Conservation (phyloP, 2,113 vertebrate species). For the Meleagris gallopavo region DNA sequence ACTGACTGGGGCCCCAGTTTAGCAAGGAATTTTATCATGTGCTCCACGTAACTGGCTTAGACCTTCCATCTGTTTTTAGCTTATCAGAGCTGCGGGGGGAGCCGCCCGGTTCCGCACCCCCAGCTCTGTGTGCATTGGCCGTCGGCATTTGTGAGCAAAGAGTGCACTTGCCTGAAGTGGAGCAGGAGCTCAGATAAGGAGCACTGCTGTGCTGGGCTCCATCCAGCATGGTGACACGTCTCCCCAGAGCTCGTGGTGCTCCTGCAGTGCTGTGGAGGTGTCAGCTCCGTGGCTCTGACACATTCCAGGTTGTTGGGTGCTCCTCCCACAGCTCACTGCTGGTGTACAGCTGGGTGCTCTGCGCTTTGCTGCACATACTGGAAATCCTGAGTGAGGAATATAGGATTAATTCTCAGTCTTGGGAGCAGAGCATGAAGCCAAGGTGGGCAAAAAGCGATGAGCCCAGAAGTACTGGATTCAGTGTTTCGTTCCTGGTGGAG, state of each 20-base stretch:
- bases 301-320: fast-evolving
- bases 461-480: neutral
- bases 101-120: fast-evolving
- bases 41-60: neutral
- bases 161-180: neutral
- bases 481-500: neutral
- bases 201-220: neutral
- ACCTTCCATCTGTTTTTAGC: constrained; percentile 24
- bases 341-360: fast-evolving
- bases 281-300: neutral
- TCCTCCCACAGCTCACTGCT: neutral
- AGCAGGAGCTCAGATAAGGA: constrained; percentile 2
- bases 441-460: neutral
- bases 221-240: neutral
- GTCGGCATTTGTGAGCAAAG: neutral
- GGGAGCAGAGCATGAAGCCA: neutral
- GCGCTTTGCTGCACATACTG: neutral
- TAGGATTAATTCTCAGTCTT: neutral
- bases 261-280: neutral
- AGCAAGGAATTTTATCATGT: constrained; percentile 54
- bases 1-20: constrained; percentile 48
- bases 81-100: constrained; percentile 30
- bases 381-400: neutral
- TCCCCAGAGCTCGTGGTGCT: neutral
- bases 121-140: fast-evolving